Base-by-base conservation (phyloP, 37 sponge, comb jelly and placozoan species). In the Hormiphora californensis region DNA sequence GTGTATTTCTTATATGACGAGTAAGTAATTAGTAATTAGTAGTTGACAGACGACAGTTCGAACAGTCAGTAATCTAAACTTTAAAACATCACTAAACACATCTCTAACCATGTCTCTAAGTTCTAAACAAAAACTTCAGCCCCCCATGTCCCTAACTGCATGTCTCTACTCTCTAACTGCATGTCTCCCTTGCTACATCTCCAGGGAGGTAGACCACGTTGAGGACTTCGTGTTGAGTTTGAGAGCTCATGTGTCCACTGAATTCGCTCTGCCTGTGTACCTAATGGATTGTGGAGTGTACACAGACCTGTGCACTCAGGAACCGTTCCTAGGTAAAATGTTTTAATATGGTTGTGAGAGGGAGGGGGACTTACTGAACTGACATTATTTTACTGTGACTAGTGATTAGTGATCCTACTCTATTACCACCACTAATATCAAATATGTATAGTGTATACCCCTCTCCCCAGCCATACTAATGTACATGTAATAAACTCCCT, bases 181-280 rank as follows among this genome's bases (percentile, higher is more conserved):
- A 15, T 46, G 11, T 15, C 12, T 46, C 12, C 51, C 51, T 12
- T 46, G 51, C 51, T 46, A 15, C 12, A 8, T 12, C 53, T 49
- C n/a, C 59, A 57, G 59, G 59, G 81, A 73, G 5, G 38, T 36
- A n/a, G 81, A 73, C 46, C 81, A 73, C 46, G 81, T 73, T n/a
- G 81, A 73, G 43, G 81, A 73, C 46, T 73, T 73, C 46, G 81
- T 73, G 81, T 33, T 73, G 46, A 73, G 81, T 73, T 30, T 73
- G 23, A 2, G 23, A 73, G 81, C 81, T 19, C 81, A 73, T 46
- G 4, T 73, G 17, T 9, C 36, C 35, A 46, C 9, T 36, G 36
- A 73, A 30, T 73, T 73, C 46, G 23, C 4, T 15, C 81, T 73
- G 7, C 81, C 81, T 1, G 81, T 41, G n/a, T 73, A 73, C 81